Evolutionary conservation across 2,113 vertebrate genomes (phyloP), one percentile per base, ranked within the genome.

Genomic region (Arenaria interpres): DNA sequence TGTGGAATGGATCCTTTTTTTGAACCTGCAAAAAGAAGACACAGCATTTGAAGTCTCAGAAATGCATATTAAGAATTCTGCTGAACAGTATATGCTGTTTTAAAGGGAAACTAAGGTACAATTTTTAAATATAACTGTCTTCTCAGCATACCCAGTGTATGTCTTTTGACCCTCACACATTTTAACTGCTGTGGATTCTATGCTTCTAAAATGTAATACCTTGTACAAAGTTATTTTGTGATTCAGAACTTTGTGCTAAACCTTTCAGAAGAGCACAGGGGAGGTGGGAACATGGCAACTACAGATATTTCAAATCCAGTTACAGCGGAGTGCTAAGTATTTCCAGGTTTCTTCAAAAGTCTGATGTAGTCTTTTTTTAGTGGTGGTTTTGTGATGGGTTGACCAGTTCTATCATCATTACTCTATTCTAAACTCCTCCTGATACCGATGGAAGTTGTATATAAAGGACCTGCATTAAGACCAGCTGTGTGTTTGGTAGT

Each of bases 101-200:
- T 88, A 93, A 96, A 92, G 67, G 69, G 63, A 92, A 88, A 9
- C 88, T 77, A 82, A 91, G 39, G 37, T 91, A 57, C 23, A 27
- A 2, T 79, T 96, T 91, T 82, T 28, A 90, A 93, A 91, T 62
- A 10, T 15, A 54, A 43, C 23, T 80, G 10, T 66, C 41, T 88
- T 74, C 30, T 89, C 46, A 35, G 22, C 32, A 20, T 59, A 86
- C 15, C 20, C 12, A 23, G 13, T 54, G 18, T 68, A 7, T 50
- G 57, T 84, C 30, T 72, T 74, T 88, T 84, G 50, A 83, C 60
- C n/a, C 46, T 85, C n/a, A 46, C 39, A 32, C 33, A 30, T 85
- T 93, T 93, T 74, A 78, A 86, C 46, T 67, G 27, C 73, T 76
- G 28, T 80, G 67, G 59, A 62, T 85, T 81, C 64, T 71, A 27